Evolutionary conservation across 2,113 vertebrate species (phyloP), one percentile per base, ranked within the genome.

Genomic region (Glaucomys volans): DNA sequence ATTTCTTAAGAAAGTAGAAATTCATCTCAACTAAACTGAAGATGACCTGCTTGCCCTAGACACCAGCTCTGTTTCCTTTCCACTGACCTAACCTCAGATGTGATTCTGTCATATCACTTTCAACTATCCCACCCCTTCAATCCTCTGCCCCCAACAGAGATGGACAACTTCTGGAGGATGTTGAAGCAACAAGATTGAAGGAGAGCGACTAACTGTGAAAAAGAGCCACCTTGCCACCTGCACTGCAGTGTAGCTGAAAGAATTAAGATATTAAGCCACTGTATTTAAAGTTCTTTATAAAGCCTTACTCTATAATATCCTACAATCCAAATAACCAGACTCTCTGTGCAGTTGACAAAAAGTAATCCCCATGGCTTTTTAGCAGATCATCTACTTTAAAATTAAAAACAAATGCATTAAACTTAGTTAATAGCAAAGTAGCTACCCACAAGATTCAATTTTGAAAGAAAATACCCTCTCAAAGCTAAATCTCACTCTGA

Each of bases 1-100:
- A 4, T 42, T 82, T 90, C 81, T 7, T 77, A 35, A 90, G 67
- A 91, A 90, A 91, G 57, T 57, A 91, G 50, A 69, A 84, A 62
- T 83, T 81, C 84, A 92, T 44, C 74, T 86, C 74, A 91, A 30
- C 9, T 14, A 80, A 13, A 17, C 72, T 44, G 72, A 44, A 75
- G 6, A 47, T 40, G 67, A 71, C 12, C 20, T 69, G 5, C 11
- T 66, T 57, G 66, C 26, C 7, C 32, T 0, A 16, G 37, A 37
- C 9, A 4, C 40, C 32, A 42, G 28, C 17, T 30, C 12, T 28
- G 12, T 40, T 32, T 32, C 7, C 22, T 81, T 37, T 26, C 14
- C 37, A 24, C 5, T 8, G 0, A 26, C 42, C 40, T 35, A 26
- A 57, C 13, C 22, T 42, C 20, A 79, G 54, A 62, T 35, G n/a